Evolutionary conservation across 1,140 invertebrate genomes (phyloP), one percentile per base, ranked within the genome.

Genomic region (Drosophila navojoa): DNA sequence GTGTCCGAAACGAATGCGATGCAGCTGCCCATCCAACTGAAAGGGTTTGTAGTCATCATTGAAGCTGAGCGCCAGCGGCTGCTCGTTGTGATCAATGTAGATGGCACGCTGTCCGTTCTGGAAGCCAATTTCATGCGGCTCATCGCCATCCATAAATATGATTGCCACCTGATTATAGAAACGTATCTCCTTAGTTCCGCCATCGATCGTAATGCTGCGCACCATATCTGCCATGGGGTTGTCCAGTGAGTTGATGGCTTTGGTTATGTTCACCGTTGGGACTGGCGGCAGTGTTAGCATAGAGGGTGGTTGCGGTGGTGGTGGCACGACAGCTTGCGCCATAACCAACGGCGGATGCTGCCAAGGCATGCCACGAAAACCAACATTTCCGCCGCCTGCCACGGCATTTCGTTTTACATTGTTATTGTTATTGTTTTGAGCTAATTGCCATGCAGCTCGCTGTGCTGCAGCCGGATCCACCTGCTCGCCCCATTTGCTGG

Each of bases 91-190:
- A 77, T 96, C 96, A 62, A 97, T 95, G 2, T 93, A 93, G 44
- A 96, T 93, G 42, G 93, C 76, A 47, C 95, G 93, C 38, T 93
- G 93, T 1, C 95, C 96, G n/a, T 94, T 94, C 81, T 96, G 94
- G 79, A 98, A 98, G 13, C 95, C 95, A 45, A 98, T 95, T 91
- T 98, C 96, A 61, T 96, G 93, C 0, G 97, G 97, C 91, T 97
- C 96, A 76, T 97, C 96, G 93, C 95, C 95, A 29, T 95, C 94
- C 93, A 97, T 94, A 79, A 98, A 96, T 5, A 97, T 95, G 16
- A 98, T 94, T 1, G 97, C 97, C 3, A 95, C 96, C 40, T 96
- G 95, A 19, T 96, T 96, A 76, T 98, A 98, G 77, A 97, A 97
- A 47, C 97, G 94, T 47, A 99, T 96, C 91, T 98, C 96, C 79